These are phyloP conservation scores for Drosophila willistoni DNA, from an alignment of 1,140 invertebrate species.

Conservation along the genomic window DNA sequence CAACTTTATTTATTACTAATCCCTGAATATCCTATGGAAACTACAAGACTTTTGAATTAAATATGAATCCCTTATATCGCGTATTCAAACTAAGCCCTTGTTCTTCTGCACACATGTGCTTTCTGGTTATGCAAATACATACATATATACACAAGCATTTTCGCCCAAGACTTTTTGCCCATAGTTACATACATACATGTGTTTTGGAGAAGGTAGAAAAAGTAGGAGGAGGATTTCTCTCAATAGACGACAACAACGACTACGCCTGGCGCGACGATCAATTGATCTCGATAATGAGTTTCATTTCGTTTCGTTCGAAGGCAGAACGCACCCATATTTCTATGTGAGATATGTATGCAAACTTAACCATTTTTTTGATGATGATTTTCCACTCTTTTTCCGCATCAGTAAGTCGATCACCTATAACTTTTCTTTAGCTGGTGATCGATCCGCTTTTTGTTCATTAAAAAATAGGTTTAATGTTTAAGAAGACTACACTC, in stretches of 20 bases:
- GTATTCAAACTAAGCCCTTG: neutral
- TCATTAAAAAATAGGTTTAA: slow-evolving; percentile 68
- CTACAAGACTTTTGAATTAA: too few species aligned
- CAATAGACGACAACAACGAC: slow-evolving; percentile 12
- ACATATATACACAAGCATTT: neutral
- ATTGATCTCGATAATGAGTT: slow-evolving; percentile 83
- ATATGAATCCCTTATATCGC: too few species aligned
- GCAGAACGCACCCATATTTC: slow-evolving; percentile 73
- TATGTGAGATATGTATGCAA: slow-evolving; percentile 32
- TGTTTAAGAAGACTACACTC: slow-evolving; percentile 65
- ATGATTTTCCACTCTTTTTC: slow-evolving; percentile 47
- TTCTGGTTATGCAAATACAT: neutral
- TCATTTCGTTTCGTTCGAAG: slow-evolving; percentile 38
- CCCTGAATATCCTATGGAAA: too few species aligned
- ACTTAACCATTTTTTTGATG: slow-evolving; percentile 35
- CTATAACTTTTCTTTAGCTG: slow-evolving; percentile 24
- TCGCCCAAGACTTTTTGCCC: neutral
- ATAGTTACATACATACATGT: neutral
- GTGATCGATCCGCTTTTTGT: slow-evolving; percentile 55
- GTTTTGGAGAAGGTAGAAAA: neutral
- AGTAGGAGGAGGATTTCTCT: neutral
- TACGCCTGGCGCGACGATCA: slow-evolving; percentile 64
- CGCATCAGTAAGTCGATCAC: slow-evolving; percentile 50
- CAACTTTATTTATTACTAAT: too few species aligned
- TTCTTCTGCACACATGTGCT: neutral